Evolutionary conservation across 2,113 vertebrate species (phyloP), one percentile per base, ranked within the genome.

Genomic region (Leucopsar rothschildi): DNA sequence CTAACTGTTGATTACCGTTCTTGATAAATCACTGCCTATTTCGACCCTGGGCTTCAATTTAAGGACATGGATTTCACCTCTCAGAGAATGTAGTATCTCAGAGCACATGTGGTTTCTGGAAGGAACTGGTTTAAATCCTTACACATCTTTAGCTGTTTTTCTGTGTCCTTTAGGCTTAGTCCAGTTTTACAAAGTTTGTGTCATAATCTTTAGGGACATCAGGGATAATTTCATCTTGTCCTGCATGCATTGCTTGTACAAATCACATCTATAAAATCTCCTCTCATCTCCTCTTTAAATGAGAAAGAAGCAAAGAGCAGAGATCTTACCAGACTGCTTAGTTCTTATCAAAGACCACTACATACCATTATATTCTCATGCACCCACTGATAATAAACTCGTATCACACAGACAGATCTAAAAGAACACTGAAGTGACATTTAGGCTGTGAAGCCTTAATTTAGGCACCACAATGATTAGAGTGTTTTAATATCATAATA

Each of bases 401-500:
- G 5, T 94, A 92, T 96, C 96, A 95, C 72, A 96, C 87, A 94
- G 59, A n/a, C 53, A 90, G 94, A 96, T 94, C 79, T 96, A 92
- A 97, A 93, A 77, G 93, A 96, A 70, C 82, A 93, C 93, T 96
- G 75, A 97, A 97, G 89, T 96, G 97, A 96, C 97, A 97, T 97
- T 97, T 97, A 95, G 92, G 80, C 75, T 93, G 78, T 90, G 88
- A 97, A 97, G 96, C 97, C 96, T 98, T 97, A 97, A 98, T 98
- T 97, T 97, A 97, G 96, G 95, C 73, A 90, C 92, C 40, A 88
- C 82, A 95, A 97, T 97, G 95, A 98, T 98, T 97, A 97, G 95
- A 98, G 89, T 94, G 84, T 95, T 97, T 98, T 97, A 98, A 97
- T 98, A 98, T 96, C 83, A 80, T 97, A 97, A 98, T 97, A 98